phyloP scores from a whole-genome alignment of 2,888 invertebrate genomes.

The Leptopilina drosophilae region DNA sequence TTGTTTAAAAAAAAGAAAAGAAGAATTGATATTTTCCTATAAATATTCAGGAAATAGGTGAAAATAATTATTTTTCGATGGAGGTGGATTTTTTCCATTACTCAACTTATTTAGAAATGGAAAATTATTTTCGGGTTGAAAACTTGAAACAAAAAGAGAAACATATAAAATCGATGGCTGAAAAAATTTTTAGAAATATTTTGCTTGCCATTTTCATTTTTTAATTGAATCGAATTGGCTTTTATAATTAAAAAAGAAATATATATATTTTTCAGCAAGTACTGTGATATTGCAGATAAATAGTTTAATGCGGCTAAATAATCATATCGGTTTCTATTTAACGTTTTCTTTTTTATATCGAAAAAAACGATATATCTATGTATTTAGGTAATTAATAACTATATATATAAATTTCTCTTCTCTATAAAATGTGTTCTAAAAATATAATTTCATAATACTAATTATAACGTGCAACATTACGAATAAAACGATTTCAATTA shows the following conservation, averaged over 20 bases:
- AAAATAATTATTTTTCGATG: not conserved
- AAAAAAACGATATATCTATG: constrained; percentile 63
- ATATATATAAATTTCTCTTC: constrained; percentile 43
- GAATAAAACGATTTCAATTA: too few species aligned
- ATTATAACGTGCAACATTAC: constrained; percentile 9
- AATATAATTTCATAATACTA: constrained; percentile 56
- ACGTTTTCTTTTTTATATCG: constrained; percentile 68
- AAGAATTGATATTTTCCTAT: not conserved
- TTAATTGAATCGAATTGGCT: constrained; percentile 61
- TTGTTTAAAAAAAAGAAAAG: not conserved
- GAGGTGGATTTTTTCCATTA: too few species aligned
- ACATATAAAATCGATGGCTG: constrained; percentile 55
- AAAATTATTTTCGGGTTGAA: not conserved
- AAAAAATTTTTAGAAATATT: constrained; percentile 54
- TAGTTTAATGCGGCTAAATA: constrained; percentile 73
- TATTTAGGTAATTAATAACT: constrained; percentile 57
- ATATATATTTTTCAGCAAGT: constrained; percentile 72
- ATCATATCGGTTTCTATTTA: constrained; percentile 69
- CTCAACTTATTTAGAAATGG: not conserved
- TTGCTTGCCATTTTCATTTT: constrained; percentile 72
- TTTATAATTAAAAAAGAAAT: constrained; percentile 70
- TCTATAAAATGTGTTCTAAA: constrained; percentile 51
- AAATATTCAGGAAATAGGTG: not conserved
- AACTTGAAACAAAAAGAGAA: constrained; percentile 35
- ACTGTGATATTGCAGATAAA: constrained; percentile 77